Evolutionary conservation across 2,888 invertebrate genomes (phyloP).

Genomic region (Thumatha senex): DNA sequence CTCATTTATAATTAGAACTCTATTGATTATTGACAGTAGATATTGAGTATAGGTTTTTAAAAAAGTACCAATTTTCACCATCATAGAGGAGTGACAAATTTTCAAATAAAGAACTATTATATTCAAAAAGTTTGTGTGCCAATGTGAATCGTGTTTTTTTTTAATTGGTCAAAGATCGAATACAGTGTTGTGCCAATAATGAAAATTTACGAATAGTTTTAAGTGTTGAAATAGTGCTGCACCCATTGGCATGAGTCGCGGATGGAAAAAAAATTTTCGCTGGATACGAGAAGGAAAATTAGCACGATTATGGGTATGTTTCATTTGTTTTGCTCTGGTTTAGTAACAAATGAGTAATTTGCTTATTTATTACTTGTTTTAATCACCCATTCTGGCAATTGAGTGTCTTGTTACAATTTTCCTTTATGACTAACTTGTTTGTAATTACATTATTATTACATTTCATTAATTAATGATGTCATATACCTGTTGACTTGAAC

Average conservation of each 20-base stretch:
- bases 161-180: neutral
- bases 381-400: constrained; percentile 1
- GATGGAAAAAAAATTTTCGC: constrained; percentile 65
- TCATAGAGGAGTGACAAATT: neutral
- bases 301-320: constrained; percentile 67
- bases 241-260: constrained; percentile 57
- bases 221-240: constrained; percentile 29
- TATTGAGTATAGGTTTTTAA: neutral
- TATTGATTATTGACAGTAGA: neutral
- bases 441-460: neutral
- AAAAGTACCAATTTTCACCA: neutral
- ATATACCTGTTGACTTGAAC: no score
- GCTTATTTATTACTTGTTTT: neutral
- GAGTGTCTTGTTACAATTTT: neutral
- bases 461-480: no score
- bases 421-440: constrained; percentile 2
- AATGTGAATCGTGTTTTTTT: constrained; percentile 9
- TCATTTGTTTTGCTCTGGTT: constrained; percentile 3
- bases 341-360: neutral
- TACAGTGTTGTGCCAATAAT: constrained; percentile 22
- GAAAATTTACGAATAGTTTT: constrained; percentile 13
- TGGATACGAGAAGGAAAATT: constrained; percentile 66
- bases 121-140: constrained; percentile 4
- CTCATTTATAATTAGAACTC: neutral
- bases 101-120: neutral